A percentile compares a stretch with the other conserved stretches of the same genome.
Evolutionary conservation across 2,113 vertebrate species (phyloP).

Genomic region (Hemibagrus wyckioides): DNA sequence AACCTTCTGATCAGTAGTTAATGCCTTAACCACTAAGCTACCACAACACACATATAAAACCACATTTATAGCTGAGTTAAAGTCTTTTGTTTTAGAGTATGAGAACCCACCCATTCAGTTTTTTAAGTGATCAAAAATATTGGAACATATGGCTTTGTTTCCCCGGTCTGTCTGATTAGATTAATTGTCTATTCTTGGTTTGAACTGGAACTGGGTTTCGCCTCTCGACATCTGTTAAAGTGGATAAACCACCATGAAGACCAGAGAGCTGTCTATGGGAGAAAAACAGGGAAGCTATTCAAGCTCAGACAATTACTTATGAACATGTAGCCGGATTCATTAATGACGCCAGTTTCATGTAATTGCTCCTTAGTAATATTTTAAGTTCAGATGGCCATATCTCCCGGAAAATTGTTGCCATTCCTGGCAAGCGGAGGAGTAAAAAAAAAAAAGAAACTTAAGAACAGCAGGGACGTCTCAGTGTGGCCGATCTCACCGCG

Average conservation of each 20-base stretch:
- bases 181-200: neutral
- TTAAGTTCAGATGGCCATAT: neutral
- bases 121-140: neutral
- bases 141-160: neutral
- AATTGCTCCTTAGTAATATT: neutral
- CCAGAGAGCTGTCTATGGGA: neutral
- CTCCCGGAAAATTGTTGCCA: neutral
- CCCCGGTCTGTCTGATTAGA: neutral
- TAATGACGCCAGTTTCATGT: neutral
- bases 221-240: neutral
- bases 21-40: too few species aligned
- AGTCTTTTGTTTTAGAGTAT: too few species aligned
- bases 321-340: neutral
- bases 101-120: too few species aligned
- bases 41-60: too few species aligned
- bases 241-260: neutral
- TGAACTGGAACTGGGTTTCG: neutral
- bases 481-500: slow-evolving; percentile 36
- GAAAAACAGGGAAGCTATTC: neutral
- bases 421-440: neutral
- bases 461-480: slow-evolving; percentile 1
- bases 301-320: neutral
- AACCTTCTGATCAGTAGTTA: too few species aligned
- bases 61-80: too few species aligned
- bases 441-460: neutral